phyloP scores from a whole-genome alignment of 2,797 vertebrate genomes.

The Falco columbarius region DNA sequence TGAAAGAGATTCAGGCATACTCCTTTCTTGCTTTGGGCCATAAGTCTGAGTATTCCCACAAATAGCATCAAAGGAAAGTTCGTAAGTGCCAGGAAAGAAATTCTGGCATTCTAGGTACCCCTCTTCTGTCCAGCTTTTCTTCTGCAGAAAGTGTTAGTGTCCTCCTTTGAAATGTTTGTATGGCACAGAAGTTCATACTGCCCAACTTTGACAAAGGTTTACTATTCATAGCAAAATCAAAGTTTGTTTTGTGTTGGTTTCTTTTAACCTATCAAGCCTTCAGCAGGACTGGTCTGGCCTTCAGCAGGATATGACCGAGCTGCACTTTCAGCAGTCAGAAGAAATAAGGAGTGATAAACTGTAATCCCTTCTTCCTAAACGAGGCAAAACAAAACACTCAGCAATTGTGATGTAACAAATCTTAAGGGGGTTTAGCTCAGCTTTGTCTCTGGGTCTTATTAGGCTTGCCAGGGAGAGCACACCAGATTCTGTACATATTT shows the following conservation, averaged over 20 bases:
- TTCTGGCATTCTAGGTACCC: not conserved
- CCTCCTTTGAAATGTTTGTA: not conserved
- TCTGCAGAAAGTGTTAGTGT: accelerated
- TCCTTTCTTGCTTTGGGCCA: not conserved
- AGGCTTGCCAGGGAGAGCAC: not conserved
- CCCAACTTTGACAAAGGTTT: not conserved
- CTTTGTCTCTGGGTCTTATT: not conserved
- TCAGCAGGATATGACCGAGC: not conserved
- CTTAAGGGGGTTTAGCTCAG: not conserved
- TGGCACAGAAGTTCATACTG: not conserved
- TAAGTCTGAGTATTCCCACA: not conserved
- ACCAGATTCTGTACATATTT: not conserved
- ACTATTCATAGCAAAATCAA: not conserved
- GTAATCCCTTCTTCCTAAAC: not conserved
- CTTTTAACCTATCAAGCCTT: not conserved
- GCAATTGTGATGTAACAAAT: too few relatives aligned
- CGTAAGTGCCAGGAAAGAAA: not conserved
- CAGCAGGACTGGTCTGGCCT: not conserved
- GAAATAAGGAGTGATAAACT: not conserved
- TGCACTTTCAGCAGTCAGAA: not conserved
- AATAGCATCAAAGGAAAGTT: not conserved
- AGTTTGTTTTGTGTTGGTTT: too few relatives aligned
- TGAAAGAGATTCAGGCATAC: not conserved
- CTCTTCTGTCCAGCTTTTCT: not conserved
- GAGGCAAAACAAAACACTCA: not conserved